A percentile compares a stretch with the other conserved stretches of the same genome.
phyloP scores from a whole-genome alignment of 2,888 invertebrate genomes.

The Amphipyra tragopoginis region DNA sequence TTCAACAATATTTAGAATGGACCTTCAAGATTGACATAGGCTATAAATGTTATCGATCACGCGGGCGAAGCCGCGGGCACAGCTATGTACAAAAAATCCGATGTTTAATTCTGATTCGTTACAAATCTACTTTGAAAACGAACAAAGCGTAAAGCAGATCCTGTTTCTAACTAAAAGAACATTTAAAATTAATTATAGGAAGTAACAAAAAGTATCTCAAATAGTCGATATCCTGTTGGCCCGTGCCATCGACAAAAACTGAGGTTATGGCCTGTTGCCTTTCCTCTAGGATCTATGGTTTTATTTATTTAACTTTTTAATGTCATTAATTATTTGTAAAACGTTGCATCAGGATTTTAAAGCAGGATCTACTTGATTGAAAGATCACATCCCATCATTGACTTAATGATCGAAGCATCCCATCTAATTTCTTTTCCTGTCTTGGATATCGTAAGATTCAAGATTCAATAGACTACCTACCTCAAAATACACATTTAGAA shows the following conservation, averaged over 20 bases:
- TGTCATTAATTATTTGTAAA: slow-evolving; percentile 8
- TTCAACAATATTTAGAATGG: too few relatives aligned
- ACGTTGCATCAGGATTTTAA: slow-evolving; percentile 8
- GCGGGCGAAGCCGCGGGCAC: too few relatives aligned
- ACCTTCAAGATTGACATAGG: too few relatives aligned
- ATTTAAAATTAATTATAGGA: slow-evolving; percentile 53
- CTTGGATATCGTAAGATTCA: too few relatives aligned
- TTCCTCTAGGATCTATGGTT: slow-evolving; percentile 53
- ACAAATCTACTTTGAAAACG: background rate
- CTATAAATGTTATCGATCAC: too few relatives aligned
- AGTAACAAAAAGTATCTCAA: slow-evolving; percentile 51
- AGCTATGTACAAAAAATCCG: too few relatives aligned
- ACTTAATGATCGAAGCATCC: too few relatives aligned
- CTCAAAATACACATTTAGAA: too few relatives aligned
- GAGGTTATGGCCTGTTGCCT: slow-evolving; percentile 46
- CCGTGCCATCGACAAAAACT: slow-evolving; percentile 60
- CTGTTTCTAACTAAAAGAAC: slow-evolving; percentile 29
- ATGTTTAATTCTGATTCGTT: background rate
- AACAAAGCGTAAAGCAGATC: slow-evolving; percentile 20
- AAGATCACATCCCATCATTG: too few relatives aligned
- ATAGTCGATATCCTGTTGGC: slow-evolving; percentile 61
- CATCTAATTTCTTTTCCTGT: background rate
- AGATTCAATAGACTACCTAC: too few relatives aligned
- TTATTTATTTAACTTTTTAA: slow-evolving; percentile 38
- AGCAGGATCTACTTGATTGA: slow-evolving; percentile 6